A percentile compares a stretch with the other conserved stretches of the same genome.
Conservation (phyloP, 2,888 invertebrate species). For the Lasioglossum oenotherae region DNA sequence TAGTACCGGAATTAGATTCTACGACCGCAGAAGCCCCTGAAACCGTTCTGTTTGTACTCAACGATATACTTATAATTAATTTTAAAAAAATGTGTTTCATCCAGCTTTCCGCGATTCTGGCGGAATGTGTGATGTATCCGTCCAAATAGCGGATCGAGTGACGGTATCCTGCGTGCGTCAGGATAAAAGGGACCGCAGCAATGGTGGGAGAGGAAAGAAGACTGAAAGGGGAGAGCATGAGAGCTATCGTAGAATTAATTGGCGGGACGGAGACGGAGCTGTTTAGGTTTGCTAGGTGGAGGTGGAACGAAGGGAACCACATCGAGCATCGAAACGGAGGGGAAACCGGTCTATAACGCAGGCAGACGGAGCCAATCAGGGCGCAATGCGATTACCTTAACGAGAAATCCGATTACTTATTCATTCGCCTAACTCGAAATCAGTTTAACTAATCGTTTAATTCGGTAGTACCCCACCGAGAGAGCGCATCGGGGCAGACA, state of each 20-base stretch:
- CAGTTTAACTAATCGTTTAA: conserved; percentile 85
- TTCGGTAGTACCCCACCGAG: conserved; percentile 78
- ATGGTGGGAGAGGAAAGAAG: background rate
- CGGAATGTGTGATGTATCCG: background rate
- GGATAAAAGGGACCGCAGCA: conserved; percentile 2
- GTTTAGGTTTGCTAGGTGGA: conserved; percentile 5
- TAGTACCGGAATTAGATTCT: background rate
- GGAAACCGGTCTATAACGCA: conserved; percentile 75
- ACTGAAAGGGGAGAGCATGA: too few relatives aligned
- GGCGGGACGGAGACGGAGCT: conserved; percentile 34
- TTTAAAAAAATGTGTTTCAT: background rate
- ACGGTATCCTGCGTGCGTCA: conserved; percentile 22
- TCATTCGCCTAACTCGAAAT: conserved; percentile 85
- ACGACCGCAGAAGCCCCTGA: background rate
- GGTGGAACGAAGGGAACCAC: conserved; percentile 29
- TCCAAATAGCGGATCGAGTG: conserved; percentile 12
- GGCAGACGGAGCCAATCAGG: conserved; percentile 84
- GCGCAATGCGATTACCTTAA: conserved; percentile 84
- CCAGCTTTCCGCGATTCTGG: background rate
- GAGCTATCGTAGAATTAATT: conserved; percentile 22
- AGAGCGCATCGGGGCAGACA: conserved; percentile 42
- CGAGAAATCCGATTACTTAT: conserved; percentile 85
- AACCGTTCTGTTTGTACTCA: background rate
- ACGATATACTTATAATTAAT: background rate
- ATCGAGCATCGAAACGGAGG: conserved; percentile 46